A percentile compares a stretch with the other conserved stretches of the same genome.
phyloP scores from a whole-genome alignment of 1,140 invertebrate genomes.

The Lepeophtheirus salmonis region DNA sequence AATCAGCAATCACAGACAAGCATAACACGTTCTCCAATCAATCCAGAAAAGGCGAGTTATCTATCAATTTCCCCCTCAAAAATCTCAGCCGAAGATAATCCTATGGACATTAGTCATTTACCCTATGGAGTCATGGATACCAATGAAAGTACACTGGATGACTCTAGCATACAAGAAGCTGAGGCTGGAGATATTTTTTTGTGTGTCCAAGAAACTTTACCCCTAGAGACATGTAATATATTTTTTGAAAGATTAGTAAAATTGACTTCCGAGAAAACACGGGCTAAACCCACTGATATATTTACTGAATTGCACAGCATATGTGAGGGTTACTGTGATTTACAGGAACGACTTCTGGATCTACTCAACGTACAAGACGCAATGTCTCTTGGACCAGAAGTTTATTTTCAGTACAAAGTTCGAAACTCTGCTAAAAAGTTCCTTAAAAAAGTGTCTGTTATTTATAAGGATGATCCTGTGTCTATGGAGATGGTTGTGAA shows the following conservation, averaged over 20 bases:
- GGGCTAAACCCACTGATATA: background rate
- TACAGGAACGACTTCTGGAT: slow-evolving; percentile 9
- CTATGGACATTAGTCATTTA: no score
- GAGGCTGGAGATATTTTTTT: background rate
- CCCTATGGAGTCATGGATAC: no score
- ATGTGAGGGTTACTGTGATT: background rate
- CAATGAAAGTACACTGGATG: background rate
- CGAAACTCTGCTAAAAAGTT: slow-evolving; percentile 2
- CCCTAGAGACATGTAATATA: background rate
- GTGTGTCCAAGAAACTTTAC: background rate
- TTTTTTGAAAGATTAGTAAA: background rate
- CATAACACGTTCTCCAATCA: no score
- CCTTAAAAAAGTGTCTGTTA: background rate
- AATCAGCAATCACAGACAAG: no score
- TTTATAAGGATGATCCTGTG: background rate
- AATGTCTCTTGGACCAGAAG: background rate
- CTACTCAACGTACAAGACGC: background rate
- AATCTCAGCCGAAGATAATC: no score
- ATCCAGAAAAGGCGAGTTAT: no score
- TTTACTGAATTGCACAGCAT: slow-evolving; percentile 6
- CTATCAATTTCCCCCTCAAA: no score
- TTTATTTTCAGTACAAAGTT: background rate
- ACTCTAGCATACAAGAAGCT: background rate
- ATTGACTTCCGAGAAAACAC: background rate
- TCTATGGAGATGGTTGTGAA: background rate